Conservation (phyloP, 2,888 invertebrate genomes). For the Seladonia tumulorum region DNA sequence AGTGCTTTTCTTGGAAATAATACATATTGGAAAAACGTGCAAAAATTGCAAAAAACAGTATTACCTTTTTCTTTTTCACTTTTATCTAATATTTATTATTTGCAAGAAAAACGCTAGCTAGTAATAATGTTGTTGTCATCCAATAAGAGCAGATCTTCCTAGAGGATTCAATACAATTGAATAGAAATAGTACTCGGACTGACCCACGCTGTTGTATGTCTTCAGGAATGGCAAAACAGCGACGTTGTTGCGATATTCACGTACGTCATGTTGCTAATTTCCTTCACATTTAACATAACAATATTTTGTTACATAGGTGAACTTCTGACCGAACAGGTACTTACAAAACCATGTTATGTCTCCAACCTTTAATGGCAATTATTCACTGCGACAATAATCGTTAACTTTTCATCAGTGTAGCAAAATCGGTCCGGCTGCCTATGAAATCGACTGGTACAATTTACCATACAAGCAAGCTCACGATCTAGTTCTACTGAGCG, state of each 20-base stretch:
- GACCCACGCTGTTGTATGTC: not conserved
- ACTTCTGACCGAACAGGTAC: constrained; percentile 73
- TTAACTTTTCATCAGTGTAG: constrained; percentile 41
- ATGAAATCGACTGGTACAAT: constrained; percentile 66
- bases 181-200: not conserved
- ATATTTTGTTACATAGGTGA: constrained; percentile 79
- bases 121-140: not conserved
- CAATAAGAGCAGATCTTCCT: not conserved
- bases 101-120: not conserved
- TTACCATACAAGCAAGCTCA: constrained; percentile 48
- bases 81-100: not conserved
- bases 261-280: constrained; percentile 69
- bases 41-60: not conserved
- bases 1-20: no score
- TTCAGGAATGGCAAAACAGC: constrained; percentile 31
- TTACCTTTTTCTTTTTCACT: not conserved
- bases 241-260: constrained; percentile 54
- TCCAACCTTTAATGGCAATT: not conserved
- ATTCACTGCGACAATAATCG: not conserved
- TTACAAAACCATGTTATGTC: no score
- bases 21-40: no score
- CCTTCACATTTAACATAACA: constrained; percentile 77
- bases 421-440: constrained; percentile 57
- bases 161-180: not conserved
- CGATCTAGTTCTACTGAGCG: constrained; percentile 67